A percentile compares a stretch with the other conserved stretches of the same genome.
These are phyloP conservation scores for Muraenolepis orangiensis DNA, from an alignment of 2,797 vertebrate genomes.

Conservation along the genomic window DNA sequence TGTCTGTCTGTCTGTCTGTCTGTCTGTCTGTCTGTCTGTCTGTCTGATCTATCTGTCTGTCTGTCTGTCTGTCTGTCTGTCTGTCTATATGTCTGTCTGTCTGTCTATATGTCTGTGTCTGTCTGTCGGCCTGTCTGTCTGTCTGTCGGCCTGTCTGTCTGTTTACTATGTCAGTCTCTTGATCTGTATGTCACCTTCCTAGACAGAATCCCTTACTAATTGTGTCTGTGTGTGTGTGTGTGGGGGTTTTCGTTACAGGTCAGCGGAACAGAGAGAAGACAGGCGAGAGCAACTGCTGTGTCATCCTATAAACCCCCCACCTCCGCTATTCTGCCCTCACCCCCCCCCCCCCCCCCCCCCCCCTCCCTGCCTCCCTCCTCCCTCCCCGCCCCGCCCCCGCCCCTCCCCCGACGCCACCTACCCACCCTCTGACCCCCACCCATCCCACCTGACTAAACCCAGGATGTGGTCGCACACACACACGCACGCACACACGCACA, in stretches of 20 bases:
- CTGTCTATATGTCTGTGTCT: slow-evolving; percentile 11
- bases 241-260: slow-evolving; percentile 67
- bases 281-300: slow-evolving; percentile 97
- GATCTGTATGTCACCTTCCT: not conserved
- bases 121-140: no score
- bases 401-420: slow-evolving; percentile 32
- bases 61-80: not conserved
- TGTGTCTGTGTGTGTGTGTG: slow-evolving; percentile 11
- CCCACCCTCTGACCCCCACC: slow-evolving; percentile 32
- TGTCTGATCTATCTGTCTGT: not conserved
- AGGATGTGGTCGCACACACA: slow-evolving; percentile 28
- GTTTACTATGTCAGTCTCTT: slow-evolving; percentile 3
- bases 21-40: not conserved
- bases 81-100: not conserved
- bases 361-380: slow-evolving; percentile 33
- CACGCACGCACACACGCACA: slow-evolving; percentile 50
- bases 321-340: slow-evolving; percentile 59
- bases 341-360: slow-evolving; percentile 60
- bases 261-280: slow-evolving; percentile 98
- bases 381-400: slow-evolving; percentile 36
- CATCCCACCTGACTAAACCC: slow-evolving; percentile 76
- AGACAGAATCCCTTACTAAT: not conserved
- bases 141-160: not conserved
- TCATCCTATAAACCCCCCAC: slow-evolving; percentile 86
- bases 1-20: not conserved